Base-by-base conservation (phyloP, 2,113 vertebrate genomes). In the Actinemys pallida region DNA sequence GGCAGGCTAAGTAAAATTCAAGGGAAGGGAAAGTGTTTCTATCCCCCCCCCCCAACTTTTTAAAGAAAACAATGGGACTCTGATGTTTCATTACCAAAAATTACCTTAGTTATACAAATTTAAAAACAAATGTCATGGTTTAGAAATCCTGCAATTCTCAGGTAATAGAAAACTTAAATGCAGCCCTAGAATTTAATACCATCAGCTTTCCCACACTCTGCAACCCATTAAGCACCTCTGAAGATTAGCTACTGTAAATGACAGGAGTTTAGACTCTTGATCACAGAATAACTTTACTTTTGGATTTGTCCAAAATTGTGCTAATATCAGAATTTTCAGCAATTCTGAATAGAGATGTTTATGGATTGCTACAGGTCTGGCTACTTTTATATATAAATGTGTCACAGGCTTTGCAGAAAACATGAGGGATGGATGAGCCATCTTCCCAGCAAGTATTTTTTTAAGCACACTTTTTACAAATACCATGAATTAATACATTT, bases 401-500 rank as follows among this genome's bases (percentile, higher is more conserved):
- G 81, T 47, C 10, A 93, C 56, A 24, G 45, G 16, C 84, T 93
- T 57, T 79, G 81, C n/a, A 83, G 52, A 19, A 29, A 59, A 59
- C 13, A 72, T 20, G 9, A 19, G n/a, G 84, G 81, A 35, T 57
- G 75, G n/a, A 13, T 56, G 4, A 10, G 0, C 82, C 20, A 56
- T 65, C 85, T 16, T 27, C 91, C n/a, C 83, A 69, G 19, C 50
- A 10, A 24, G 25, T 59, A 29, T 59, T 59, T 11, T 29, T 29
- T 10, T 90, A 86, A 85, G 87, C 10, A 81, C 2, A 10, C n/a
- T 91, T 91, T 59, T 81, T 65, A 59, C 35, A 75, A 78, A 11
- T 2, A 92, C 14, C 5, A 53, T 19, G n/a, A 94, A 90, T 45
- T 93, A 94, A 89, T 89, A 92, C 31, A 85, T 79, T 95, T 90